These are phyloP conservation scores for Halichondria panicea DNA, from an alignment of 37 sponge, comb jelly and placozoan genomes.

Conservation along the genomic window DNA sequence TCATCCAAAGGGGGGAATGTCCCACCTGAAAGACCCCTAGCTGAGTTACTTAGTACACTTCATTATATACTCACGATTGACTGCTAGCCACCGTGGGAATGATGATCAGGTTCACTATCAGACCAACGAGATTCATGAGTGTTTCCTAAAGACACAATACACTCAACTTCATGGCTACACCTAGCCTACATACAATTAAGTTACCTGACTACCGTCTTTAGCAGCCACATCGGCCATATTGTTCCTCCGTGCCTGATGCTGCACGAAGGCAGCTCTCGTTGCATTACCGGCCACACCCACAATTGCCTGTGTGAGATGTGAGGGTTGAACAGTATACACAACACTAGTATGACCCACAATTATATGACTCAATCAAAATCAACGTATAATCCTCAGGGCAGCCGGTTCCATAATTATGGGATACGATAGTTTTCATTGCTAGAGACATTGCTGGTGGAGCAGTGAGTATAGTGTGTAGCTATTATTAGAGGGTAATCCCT, in stretches of 20 bases:
- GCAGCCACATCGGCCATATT: constrained; percentile 99
- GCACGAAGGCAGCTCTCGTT: constrained; percentile 91
- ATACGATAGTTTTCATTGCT: too few relatives aligned
- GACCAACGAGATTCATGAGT: constrained; percentile 76
- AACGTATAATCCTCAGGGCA: too few relatives aligned
- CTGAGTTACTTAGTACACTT: not conserved
- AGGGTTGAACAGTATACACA: not conserved
- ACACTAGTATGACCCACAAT: too few relatives aligned
- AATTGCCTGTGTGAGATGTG: constrained; percentile 58
- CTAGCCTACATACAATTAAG: too few relatives aligned
- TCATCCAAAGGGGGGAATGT: too few relatives aligned
- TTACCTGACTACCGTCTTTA: constrained; percentile 97
- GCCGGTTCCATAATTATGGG: too few relatives aligned
- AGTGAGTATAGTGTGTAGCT: too few relatives aligned
- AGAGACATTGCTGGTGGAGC: too few relatives aligned
- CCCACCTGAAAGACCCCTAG: too few relatives aligned
- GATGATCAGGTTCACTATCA: constrained; percentile 68
- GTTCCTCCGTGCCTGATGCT: constrained; percentile 89
- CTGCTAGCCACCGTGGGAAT: constrained; percentile 65
- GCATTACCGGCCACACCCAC: constrained; percentile 95
- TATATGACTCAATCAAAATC: too few relatives aligned
- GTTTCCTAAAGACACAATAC: constrained; percentile 86
- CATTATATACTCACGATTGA: constrained; percentile 13
- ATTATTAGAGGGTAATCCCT: too few relatives aligned
- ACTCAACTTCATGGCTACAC: too few relatives aligned